A percentile compares a stretch with the other conserved stretches of the same genome.
Evolutionary conservation across 2,113 vertebrate genomes (phyloP).

Genomic region (Semnornis frantzii): DNA sequence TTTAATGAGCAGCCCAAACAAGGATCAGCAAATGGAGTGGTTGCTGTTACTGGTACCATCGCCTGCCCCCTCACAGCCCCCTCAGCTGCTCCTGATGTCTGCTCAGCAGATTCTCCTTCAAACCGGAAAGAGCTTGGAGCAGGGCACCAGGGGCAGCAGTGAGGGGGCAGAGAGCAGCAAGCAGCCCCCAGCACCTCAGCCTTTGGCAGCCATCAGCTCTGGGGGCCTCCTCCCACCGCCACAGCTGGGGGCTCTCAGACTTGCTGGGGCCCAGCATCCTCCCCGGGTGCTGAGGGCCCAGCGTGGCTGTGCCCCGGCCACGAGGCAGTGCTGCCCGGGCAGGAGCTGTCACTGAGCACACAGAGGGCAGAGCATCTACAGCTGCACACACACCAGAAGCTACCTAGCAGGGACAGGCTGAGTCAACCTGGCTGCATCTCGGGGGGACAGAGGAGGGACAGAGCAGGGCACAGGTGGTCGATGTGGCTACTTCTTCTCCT

Average conservation of each 20-base stretch:
- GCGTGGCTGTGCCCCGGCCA: fast-evolving
- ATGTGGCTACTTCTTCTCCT: slow-evolving; percentile 70
- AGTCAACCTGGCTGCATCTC: neutral
- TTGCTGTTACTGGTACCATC: neutral
- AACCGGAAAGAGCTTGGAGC: too few relatives aligned
- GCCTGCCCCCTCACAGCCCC: neutral
- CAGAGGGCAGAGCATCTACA: neutral
- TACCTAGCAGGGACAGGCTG: fast-evolving
- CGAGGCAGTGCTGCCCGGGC: fast-evolving
- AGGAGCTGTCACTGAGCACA: neutral
- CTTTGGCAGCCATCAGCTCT: fast-evolving
- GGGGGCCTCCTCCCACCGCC: neutral
- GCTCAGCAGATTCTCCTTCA: neutral
- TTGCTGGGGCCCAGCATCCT: fast-evolving
- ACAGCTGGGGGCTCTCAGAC: neutral
- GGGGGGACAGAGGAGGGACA: neutral
- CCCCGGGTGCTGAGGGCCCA: neutral
- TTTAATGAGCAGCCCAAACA: neutral
- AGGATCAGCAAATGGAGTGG: neutral
- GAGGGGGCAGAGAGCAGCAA: neutral
- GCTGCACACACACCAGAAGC: neutral
- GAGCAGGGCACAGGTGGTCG: fast-evolving
- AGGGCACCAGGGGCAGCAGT: fast-evolving
- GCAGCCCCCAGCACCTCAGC: neutral
- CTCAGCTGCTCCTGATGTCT: neutral